Evolutionary conservation across 2,113 vertebrate genomes (phyloP).

Genomic region (Cranoglanis bouderius): DNA sequence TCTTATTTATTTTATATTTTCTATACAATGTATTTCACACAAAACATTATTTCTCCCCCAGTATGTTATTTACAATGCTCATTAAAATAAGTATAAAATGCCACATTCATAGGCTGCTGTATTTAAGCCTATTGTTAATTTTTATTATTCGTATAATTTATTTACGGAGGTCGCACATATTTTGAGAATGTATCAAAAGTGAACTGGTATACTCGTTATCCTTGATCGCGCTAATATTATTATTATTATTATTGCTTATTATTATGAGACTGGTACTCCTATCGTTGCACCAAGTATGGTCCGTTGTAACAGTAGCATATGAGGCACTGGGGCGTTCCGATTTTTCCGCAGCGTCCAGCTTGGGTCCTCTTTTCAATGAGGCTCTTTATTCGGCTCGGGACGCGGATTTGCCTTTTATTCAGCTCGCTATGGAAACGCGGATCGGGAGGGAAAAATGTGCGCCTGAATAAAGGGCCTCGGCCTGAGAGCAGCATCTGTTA

Average conservation of each 20-base stretch:
- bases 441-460: constrained; percentile 95
- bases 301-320: constrained; percentile 90
- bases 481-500: constrained; percentile 99
- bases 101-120: background rate
- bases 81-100: background rate
- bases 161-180: background rate
- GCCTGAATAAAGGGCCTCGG: constrained; percentile 89
- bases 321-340: constrained; percentile 71
- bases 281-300: background rate
- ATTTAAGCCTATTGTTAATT: too few species aligned
- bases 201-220: background rate
- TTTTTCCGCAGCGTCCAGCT: constrained; percentile 80
- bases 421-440: constrained; percentile 98
- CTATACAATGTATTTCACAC: background rate
- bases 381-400: constrained; percentile 93
- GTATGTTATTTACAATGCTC: background rate
- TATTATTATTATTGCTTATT: background rate
- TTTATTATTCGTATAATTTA: background rate
- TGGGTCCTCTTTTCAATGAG: constrained; percentile 90
- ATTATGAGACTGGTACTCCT: background rate
- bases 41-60: background rate
- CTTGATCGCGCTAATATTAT: background rate
- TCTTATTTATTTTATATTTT: background rate
- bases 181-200: background rate
- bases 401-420: constrained; percentile 98